A percentile compares a stretch with the other conserved stretches of the same genome.
Conservation (phyloP, 2,888 invertebrate species). For the Oxystoma pomonae region DNA sequence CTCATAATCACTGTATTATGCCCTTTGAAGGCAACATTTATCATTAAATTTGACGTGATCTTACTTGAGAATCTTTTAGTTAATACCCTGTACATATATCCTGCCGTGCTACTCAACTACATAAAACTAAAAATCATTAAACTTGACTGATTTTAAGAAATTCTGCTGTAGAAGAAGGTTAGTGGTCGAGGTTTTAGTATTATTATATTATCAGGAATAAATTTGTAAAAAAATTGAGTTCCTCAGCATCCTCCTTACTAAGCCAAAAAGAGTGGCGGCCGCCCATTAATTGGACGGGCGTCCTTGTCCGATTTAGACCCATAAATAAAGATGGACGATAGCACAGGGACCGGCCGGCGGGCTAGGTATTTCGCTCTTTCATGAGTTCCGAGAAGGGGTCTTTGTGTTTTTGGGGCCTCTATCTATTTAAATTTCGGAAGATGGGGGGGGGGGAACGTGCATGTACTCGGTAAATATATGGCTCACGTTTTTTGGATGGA, state of each 20-base stretch:
- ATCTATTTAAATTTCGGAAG: not conserved
- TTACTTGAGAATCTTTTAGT: too few species aligned
- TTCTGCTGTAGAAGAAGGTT: too few species aligned
- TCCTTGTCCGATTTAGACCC: not conserved
- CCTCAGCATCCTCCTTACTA: not conserved
- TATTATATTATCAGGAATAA: too few species aligned
- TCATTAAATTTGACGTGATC: too few species aligned
- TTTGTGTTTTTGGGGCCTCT: not conserved
- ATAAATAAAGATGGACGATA: constrained; percentile 3
- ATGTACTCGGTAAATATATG: not conserved
- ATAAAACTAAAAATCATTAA: too few species aligned
- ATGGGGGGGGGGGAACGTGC: not conserved
- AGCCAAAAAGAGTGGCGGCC: not conserved
- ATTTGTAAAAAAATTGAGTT: not conserved
- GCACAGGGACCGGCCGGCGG: not conserved
- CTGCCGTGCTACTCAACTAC: too few species aligned
- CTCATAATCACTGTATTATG: too few species aligned
- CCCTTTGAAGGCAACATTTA: too few species aligned
- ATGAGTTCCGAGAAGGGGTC: not conserved
- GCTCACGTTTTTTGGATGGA: not conserved
- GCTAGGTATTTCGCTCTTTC: not conserved
- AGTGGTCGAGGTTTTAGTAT: too few species aligned
- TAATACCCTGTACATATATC: too few species aligned
- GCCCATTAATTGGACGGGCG: constrained; percentile 2
- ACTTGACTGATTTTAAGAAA: too few species aligned